Evolutionary conservation across 2,113 vertebrate genomes (phyloP), one percentile per base, ranked within the genome.

Genomic region (Clupea harengus): DNA sequence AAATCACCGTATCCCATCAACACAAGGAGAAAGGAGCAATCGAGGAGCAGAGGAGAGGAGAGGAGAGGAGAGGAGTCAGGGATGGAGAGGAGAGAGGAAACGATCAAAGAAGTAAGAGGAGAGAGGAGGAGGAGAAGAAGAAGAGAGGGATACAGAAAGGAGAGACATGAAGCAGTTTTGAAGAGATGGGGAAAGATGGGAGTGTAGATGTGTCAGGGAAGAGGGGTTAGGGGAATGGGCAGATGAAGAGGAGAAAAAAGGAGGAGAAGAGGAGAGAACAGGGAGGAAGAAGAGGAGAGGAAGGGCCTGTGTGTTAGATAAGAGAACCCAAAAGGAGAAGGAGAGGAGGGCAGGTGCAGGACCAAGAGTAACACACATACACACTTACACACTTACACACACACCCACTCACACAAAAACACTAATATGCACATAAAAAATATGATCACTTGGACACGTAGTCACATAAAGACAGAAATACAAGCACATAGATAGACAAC

Each of bases 1-100:
- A 96, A 96, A 96, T 95, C 95, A 96, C 95, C 95, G 94, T 95
- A 95, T 95, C 95, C 94, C 94, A 93, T 95, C 94, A 96, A 95
- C 93, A 95, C 88, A 93, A 28, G 83, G 85, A 84, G 88, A 84
- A 87, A 86, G 87, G 86, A 82, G 72, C 28, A 78, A 78, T 81
- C 84, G 18, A 84, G 78, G 88, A 86, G 78, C 57, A 60, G 46
- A 81, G 54, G 84, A 89, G 82, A 87, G 86, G 90, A 85, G 84
- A 86, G 88, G 87, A 91, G 91, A 89, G 87, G 49, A 75, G 57
- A 64, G 81, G 46, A 8, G n/a, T 25, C 7, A 64, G 88, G 45
- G 72, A 28, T 64, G n/a, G 32, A 78, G 72, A 83, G 45, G 78
- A 80, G 15, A n/a, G n/a, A n/a, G n/a, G n/a, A n/a, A n/a, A n/a